Conservation (phyloP, 2,888 invertebrate genomes). For the Athrips mouffetella region DNA sequence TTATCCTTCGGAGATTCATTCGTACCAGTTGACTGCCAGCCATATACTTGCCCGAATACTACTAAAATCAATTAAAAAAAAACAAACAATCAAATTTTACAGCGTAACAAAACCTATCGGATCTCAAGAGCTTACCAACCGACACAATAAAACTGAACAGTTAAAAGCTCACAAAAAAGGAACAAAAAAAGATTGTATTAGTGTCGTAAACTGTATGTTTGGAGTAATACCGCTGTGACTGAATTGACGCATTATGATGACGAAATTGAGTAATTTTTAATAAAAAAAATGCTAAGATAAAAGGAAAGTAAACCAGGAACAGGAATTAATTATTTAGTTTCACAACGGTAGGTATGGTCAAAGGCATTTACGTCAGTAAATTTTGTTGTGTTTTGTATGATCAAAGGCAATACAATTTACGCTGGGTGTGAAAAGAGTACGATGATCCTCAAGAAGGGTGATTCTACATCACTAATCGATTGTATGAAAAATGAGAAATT, state of each 20-base stretch:
- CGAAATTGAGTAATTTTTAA: background rate
- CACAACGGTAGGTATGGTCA: too few relatives aligned
- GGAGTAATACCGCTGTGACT: background rate
- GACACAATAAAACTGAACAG: conserved; percentile 35
- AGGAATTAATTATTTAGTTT: too few relatives aligned
- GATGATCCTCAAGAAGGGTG: too few relatives aligned
- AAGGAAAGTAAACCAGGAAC: too few relatives aligned
- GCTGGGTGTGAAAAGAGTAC: too few relatives aligned
- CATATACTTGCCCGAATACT: conserved; percentile 10
- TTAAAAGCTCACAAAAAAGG: conserved; percentile 45
- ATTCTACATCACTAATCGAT: too few relatives aligned
- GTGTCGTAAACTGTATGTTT: conserved; percentile 26
- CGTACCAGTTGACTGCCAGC: background rate
- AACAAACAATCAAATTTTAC: conserved; percentile 65
- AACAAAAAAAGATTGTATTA: conserved; percentile 38
- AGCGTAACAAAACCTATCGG: conserved; percentile 49
- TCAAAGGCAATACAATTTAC: too few relatives aligned
- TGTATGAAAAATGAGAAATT: too few relatives aligned
- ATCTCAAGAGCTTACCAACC: conserved; percentile 42
- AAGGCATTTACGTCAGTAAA: too few relatives aligned
- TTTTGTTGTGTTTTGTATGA: too few relatives aligned
- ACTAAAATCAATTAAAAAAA: conserved; percentile 55
- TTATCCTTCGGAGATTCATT: too few relatives aligned
- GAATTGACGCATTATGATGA: background rate
- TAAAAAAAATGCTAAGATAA: too few relatives aligned